These are phyloP conservation scores for Apis florea DNA, from an alignment of 1,140 invertebrate species.

Conservation along the genomic window DNA sequence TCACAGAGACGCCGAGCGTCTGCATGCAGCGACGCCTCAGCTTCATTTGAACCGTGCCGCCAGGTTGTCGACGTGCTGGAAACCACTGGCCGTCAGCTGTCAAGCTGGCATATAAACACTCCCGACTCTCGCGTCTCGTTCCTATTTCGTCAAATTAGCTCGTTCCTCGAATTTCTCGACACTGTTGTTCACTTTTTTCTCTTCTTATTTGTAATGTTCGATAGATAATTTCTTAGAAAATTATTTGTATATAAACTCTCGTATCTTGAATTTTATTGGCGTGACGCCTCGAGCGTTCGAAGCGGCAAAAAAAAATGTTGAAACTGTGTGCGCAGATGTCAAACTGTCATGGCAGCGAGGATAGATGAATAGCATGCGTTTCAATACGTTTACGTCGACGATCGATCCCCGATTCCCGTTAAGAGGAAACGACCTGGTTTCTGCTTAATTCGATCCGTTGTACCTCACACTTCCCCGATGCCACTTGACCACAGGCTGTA, in stretches of 20 bases:
- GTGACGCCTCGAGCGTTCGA: too few relatives aligned
- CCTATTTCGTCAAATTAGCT: background rate
- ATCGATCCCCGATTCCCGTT: constrained; percentile 41
- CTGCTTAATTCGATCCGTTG: constrained; percentile 52
- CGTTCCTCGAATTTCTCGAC: constrained; percentile 26
- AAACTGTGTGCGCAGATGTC: background rate
- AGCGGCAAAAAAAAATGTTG: too few relatives aligned
- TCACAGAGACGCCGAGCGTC: constrained; percentile 79
- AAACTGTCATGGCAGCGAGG: constrained; percentile 3
- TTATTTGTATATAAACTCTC: background rate
- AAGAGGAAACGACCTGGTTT: constrained; percentile 56
- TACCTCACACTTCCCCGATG: constrained; percentile 15
- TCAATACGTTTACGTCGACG: constrained; percentile 2
- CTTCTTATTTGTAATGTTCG: background rate
- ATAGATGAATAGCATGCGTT: background rate
- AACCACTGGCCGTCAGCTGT: constrained; percentile 73
- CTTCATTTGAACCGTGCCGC: constrained; percentile 78
- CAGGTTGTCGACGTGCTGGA: constrained; percentile 74
- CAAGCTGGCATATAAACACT: constrained; percentile 70
- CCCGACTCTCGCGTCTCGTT: constrained; percentile 38
- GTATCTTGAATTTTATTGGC: too few relatives aligned
- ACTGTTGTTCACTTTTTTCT: constrained; percentile 33
- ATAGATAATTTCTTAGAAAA: background rate
- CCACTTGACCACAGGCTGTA: constrained; percentile 53
- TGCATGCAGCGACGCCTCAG: constrained; percentile 79